Percentiles rank a stretch among this genome's conserved stretches.
These are phyloP conservation scores for Linurgus olivaceus DNA, from an alignment of 2,797 vertebrate genomes.

Conservation along the genomic window DNA sequence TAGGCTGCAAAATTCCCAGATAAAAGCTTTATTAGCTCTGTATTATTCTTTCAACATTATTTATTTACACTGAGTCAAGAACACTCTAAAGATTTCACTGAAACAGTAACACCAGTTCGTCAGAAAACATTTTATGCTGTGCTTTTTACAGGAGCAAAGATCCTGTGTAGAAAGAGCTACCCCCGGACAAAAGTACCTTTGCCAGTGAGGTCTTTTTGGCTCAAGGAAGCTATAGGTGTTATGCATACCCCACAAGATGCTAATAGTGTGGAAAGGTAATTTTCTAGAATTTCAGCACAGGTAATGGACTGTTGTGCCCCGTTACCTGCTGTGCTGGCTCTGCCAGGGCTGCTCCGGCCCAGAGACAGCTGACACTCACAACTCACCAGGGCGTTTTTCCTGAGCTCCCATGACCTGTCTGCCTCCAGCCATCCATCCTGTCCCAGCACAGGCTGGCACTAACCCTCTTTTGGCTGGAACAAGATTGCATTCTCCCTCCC, in stretches of 20 bases:
- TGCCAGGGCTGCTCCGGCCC: background rate
- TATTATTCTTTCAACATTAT: slow-evolving; percentile 40
- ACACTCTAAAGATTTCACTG: slow-evolving; percentile 22
- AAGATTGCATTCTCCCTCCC: background rate
- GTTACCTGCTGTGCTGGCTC: background rate
- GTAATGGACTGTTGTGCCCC: background rate
- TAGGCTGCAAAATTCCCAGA: slow-evolving; percentile 24
- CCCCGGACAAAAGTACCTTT: background rate
- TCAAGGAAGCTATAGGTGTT: background rate
- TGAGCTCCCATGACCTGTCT: background rate
- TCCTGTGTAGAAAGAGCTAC: background rate
- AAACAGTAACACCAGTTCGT: background rate
- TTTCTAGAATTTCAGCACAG: background rate
- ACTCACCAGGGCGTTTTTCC: background rate
- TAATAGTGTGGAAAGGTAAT: background rate
- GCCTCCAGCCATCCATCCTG: background rate
- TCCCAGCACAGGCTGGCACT: background rate
- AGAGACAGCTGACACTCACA: background rate
- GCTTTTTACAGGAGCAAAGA: background rate
- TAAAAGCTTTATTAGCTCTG: slow-evolving; percentile 39
- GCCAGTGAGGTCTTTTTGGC: background rate
- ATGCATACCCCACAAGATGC: background rate
- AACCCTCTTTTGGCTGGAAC: background rate
- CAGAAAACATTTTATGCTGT: fast-evolving
- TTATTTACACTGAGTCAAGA: slow-evolving; percentile 21